Base-by-base conservation (phyloP, 2,888 invertebrate species). In the Eupithecia subumbrata region DNA sequence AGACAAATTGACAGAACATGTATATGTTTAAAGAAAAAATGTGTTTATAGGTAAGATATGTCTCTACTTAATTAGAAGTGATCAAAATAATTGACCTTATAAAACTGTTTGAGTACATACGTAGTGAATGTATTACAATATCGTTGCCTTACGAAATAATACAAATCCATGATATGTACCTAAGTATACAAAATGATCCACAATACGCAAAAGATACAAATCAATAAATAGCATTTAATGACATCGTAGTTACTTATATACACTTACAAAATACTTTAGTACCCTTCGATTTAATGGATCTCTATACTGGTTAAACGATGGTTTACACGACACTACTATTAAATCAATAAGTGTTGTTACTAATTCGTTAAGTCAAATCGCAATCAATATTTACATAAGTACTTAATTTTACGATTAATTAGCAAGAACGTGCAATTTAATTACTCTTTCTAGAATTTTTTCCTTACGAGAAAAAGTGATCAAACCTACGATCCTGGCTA, bases 201-300 rank as follows among this genome's bases (percentile, higher is more conserved):
- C 89, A 89, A 88, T 87, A 86, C 87, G 92, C 92, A 93, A 94
- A 91, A 87, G 86, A 93, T 90, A 91, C 87, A 92, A 93, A 90
- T 87, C 84, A 92, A 92, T 94, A 94, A 94, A 94, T 94, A 94
- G 92, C 89, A 89, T 91, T 89, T 85, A 90, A 91, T 91, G 91
- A 92, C 88, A 85, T 90, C 85, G 86, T 88, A 86, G 87, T 88
- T 90, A 90, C 76, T 89, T 90, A 92, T 93, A 91, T 94, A 92
- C 92, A 93, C 92, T 91, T 89, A 92, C n/a, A 91, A 88, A 84
- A 91, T 93, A 93, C 82, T 92, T 94, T 94, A 94, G 94, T 94
- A 94, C 94, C 94, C 94, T 94, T 94, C 87, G 88, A 92, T 90
- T 89, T 91, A 92, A 92, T 92, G 93, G 90, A 92, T 94, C 89